Conservation (phyloP, 2,797 vertebrate species). For the Sebastes kiyomatsui region DNA sequence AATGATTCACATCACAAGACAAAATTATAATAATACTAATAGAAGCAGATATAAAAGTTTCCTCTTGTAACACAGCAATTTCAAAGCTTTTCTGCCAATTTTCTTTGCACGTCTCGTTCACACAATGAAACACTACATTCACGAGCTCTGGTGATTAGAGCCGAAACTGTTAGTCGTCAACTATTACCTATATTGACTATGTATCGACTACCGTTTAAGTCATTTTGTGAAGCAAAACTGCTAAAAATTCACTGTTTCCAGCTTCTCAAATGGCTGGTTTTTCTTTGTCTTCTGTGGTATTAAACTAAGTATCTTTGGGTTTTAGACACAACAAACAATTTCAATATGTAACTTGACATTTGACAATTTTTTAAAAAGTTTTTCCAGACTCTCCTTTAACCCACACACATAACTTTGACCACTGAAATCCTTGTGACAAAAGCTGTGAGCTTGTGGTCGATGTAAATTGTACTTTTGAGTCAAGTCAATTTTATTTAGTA, state of each 20-base stretch:
- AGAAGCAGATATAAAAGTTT: background rate
- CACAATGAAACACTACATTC: background rate
- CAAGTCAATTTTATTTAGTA: background rate
- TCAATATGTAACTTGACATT: no score
- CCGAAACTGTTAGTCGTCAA: background rate
- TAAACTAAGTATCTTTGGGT: no score
- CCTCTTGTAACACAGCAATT: background rate
- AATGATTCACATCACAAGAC: background rate
- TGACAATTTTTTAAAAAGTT: no score
- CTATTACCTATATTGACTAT: background rate
- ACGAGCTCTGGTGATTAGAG: background rate
- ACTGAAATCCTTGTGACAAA: background rate
- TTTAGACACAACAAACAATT: no score
- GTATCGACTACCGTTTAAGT: background rate
- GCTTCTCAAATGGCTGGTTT: no score
- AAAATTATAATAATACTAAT: background rate
- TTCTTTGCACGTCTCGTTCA: background rate
- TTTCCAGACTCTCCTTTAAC: rapidly evolving
- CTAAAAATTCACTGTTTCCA: background rate
- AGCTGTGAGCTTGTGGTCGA: background rate
- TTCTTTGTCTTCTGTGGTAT: no score
- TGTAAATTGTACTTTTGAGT: background rate
- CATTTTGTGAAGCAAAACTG: background rate
- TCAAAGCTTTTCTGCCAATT: background rate
- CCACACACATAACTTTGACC: no score